phyloP scores from a whole-genome alignment of 2,113 vertebrate genomes.

The Perca flavescens region DNA sequence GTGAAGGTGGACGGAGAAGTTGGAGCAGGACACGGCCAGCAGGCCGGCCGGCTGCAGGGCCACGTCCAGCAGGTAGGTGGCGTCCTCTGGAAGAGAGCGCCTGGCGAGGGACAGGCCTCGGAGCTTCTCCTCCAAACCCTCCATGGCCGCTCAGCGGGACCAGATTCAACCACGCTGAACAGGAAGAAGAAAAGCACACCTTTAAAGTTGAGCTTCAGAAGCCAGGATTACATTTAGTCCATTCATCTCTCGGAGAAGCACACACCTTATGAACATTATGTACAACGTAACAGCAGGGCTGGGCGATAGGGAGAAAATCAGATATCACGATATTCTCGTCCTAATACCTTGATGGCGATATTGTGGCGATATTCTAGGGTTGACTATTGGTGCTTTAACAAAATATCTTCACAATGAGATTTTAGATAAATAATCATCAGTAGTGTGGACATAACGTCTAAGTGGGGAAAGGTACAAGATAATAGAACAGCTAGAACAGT shows the following conservation, averaged over 20 bases:
- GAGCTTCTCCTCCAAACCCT: constrained; percentile 86
- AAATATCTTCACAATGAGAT: no score
- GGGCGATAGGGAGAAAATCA: no score
- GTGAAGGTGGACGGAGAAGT: constrained; percentile 84
- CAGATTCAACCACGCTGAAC: not conserved
- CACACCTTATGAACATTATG: not conserved
- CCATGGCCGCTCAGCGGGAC: constrained; percentile 73
- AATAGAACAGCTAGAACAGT: no score
- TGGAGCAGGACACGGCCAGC: constrained; percentile 89
- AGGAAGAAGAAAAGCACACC: not conserved
- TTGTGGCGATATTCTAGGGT: no score
- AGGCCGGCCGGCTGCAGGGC: constrained; percentile 66
- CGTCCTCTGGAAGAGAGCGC: constrained; percentile 73
- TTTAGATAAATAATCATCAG: no score
- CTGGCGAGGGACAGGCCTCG: constrained; percentile 83
- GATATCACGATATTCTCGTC: no score
- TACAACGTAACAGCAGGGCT: no score
- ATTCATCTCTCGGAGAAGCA: not conserved
- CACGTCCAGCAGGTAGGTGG: constrained; percentile 79
- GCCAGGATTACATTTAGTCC: not conserved
- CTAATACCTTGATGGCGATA: no score
- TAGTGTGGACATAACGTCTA: no score
- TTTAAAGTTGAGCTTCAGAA: not conserved
- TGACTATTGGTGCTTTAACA: no score
- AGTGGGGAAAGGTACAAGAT: no score